phyloP scores from a whole-genome alignment of 2,113 vertebrate genomes.

The Coptodon bakossiorum region DNA sequence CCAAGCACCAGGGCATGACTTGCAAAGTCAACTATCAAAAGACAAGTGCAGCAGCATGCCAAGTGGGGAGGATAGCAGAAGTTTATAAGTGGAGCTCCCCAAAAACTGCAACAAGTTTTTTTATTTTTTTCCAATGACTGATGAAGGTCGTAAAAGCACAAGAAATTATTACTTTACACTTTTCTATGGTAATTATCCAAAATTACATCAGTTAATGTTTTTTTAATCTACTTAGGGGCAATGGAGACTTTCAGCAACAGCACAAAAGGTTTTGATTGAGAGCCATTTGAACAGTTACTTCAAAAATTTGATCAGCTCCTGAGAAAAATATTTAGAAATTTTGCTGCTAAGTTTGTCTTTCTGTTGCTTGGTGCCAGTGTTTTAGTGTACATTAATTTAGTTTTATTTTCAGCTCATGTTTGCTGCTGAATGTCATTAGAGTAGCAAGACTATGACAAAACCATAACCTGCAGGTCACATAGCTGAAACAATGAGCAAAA shows the following conservation, averaged over 20 bases:
- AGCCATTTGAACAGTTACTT: neutral
- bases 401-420: neutral
- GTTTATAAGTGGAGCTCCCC: neutral
- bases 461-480: neutral
- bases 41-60: neutral
- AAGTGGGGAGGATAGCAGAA: neutral
- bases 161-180: fast-evolving
- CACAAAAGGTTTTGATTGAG: neutral
- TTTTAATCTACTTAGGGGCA: neutral
- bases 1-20: neutral
- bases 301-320: neutral
- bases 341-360: neutral
- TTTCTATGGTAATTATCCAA: neutral
- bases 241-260: neutral
- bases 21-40: neutral
- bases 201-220: neutral
- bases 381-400: neutral
- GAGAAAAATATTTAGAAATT: neutral
- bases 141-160: neutral
- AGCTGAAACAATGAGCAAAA: neutral
- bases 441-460: neutral
- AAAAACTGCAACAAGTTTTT: neutral
- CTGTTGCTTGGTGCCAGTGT: neutral
- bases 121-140: neutral
- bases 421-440: neutral